phyloP scores from a whole-genome alignment of 2,888 invertebrate genomes.

The Pardosa pseudoannulata region DNA sequence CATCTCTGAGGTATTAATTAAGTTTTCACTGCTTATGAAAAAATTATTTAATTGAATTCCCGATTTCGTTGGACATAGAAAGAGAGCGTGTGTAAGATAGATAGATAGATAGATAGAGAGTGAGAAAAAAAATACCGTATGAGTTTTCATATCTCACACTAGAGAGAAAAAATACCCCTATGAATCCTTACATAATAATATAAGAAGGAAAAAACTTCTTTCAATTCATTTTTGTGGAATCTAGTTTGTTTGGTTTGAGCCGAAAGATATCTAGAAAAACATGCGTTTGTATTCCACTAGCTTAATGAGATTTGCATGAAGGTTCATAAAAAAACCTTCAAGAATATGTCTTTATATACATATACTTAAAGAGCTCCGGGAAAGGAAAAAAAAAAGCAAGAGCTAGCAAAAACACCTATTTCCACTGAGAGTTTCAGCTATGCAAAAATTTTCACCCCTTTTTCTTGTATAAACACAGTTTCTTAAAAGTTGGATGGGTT shows the following conservation, averaged over 20 bases:
- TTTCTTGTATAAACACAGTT: slow-evolving; percentile 30
- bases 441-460: slow-evolving; percentile 29
- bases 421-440: background rate
- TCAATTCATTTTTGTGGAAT: slow-evolving; percentile 32
- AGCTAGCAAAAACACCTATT: slow-evolving; percentile 13
- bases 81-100: no score
- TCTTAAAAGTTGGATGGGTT: background rate
- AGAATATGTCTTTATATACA: background rate
- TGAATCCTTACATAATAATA: background rate
- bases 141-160: background rate
- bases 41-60: slow-evolving; percentile 61
- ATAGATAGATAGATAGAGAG: no score
- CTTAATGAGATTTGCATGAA: slow-evolving; percentile 58
- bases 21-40: slow-evolving; percentile 32
- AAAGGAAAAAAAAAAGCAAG: slow-evolving; percentile 15
- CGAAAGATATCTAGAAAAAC: slow-evolving; percentile 51
- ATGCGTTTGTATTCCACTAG: slow-evolving; percentile 31
- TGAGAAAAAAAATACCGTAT: background rate
- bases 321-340: background rate
- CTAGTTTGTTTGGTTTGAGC: slow-evolving; percentile 50
- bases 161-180: background rate
- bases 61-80: background rate
- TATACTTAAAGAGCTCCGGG: background rate
- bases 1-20: slow-evolving; percentile 51
- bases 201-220: background rate